Conservation (phyloP, 2,888 invertebrate genomes). For the Nesidiocoris tenuis region DNA sequence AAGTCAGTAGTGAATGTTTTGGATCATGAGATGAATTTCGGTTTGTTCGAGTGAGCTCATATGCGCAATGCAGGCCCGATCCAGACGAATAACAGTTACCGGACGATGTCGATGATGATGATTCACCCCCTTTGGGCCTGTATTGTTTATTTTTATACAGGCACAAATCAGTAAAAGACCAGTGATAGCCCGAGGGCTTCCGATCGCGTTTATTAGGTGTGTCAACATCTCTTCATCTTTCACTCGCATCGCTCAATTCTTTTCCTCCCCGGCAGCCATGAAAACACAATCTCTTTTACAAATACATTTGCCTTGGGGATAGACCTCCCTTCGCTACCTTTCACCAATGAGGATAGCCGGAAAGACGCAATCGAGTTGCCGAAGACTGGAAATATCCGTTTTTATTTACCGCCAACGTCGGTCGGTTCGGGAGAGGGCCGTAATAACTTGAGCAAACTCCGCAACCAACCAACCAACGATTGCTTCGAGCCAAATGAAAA, state of each 20-base stretch:
- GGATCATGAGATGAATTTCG: too few relatives aligned
- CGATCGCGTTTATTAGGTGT: constrained; percentile 19
- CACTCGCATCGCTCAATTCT: neutral
- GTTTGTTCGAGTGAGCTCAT: too few relatives aligned
- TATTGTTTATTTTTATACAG: too few relatives aligned
- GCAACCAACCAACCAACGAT: neutral
- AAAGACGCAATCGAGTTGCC: constrained; percentile 30
- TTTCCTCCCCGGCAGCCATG: neutral
- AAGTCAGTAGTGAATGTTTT: too few relatives aligned
- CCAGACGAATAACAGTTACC: too few relatives aligned
- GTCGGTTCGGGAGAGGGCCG: neutral
- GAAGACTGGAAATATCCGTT: constrained; percentile 6
- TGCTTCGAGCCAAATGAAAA: too few relatives aligned
- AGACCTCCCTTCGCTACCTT: constrained; percentile 12
- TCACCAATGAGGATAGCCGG: too few relatives aligned
- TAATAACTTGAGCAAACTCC: constrained; percentile 22
- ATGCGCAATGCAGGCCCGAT: too few relatives aligned
- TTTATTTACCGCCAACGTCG: constrained; percentile 23
- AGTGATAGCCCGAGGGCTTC: neutral
- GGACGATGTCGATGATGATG: too few relatives aligned
- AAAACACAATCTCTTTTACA: constrained; percentile 31
- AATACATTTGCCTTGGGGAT: constrained; percentile 11
- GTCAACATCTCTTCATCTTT: constrained; percentile 19
- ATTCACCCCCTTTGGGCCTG: too few relatives aligned
- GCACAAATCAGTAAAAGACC: too few relatives aligned